A percentile compares a stretch with the other conserved stretches of the same genome.
These are phyloP conservation scores for Sapajus apella DNA, from an alignment of 2,113 vertebrate genomes.

Conservation along the genomic window DNA sequence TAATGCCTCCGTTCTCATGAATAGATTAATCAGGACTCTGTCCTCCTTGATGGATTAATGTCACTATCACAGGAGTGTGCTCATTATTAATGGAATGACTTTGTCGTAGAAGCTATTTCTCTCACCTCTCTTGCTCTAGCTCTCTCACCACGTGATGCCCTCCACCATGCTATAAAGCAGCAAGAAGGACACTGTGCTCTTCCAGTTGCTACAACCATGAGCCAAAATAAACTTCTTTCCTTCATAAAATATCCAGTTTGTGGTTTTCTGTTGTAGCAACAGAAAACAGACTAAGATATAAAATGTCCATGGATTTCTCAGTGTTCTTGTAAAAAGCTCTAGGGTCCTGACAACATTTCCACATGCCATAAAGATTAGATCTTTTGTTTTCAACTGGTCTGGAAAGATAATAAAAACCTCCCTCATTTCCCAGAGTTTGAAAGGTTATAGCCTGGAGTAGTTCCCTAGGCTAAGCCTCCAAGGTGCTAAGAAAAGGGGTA, in stretches of 20 bases:
- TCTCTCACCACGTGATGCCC: neutral
- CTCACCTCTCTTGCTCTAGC: neutral
- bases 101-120: neutral
- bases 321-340: neutral
- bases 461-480: neutral
- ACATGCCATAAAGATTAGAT: neutral
- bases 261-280: neutral
- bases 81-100: neutral
- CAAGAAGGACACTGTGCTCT: neutral
- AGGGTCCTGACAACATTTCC: neutral
- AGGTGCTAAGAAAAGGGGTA: neutral
- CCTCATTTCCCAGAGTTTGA: neutral
- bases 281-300: neutral
- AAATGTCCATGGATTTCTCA: neutral
- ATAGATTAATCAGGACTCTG: neutral
- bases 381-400: conserved; percentile 2
- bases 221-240: neutral
- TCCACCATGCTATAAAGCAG: neutral
- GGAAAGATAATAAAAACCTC: neutral
- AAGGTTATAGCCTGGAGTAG: neutral
- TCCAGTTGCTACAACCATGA: neutral
- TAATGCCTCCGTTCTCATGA: neutral
- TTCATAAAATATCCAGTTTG: neutral
- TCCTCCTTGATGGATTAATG: neutral
- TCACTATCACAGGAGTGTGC: neutral